These are phyloP conservation scores for Carduelis carduelis DNA, from an alignment of 2,797 vertebrate species.

Conservation along the genomic window DNA sequence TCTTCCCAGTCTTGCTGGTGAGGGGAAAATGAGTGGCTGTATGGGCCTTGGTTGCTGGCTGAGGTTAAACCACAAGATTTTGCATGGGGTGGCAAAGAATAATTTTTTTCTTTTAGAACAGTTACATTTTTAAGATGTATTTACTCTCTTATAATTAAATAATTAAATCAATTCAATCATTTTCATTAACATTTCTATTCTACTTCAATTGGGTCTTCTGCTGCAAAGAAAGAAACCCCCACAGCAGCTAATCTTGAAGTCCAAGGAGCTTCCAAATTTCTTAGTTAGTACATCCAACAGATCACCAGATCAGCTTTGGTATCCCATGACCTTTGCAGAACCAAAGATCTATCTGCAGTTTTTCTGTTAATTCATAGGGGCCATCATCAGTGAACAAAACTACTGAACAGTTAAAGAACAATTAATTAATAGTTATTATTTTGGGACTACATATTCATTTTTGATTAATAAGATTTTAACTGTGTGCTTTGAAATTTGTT, in stretches of 20 bases:
- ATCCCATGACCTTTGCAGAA: background rate
- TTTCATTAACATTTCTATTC: slow-evolving; percentile 52
- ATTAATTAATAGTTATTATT: background rate
- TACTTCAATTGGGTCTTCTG: background rate
- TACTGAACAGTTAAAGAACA: background rate
- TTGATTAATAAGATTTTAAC: background rate
- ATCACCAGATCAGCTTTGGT: background rate
- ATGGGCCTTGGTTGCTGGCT: background rate
- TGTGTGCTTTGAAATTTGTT: background rate
- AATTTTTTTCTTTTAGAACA: background rate
- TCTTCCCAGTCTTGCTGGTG: background rate
- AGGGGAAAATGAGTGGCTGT: background rate
- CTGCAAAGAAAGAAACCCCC: background rate
- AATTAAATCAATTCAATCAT: background rate
- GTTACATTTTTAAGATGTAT: background rate
- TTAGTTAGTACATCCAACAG: background rate
- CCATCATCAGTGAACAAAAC: background rate
- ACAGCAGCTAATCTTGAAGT: background rate
- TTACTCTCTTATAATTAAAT: slow-evolving; percentile 24
- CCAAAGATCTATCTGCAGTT: background rate
- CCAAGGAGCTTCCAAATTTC: background rate
- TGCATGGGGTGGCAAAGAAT: background rate
- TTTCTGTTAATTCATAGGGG: background rate
- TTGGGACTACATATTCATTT: background rate
- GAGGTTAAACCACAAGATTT: background rate